Base-by-base conservation (phyloP, 2,797 vertebrate genomes). In the Scleropages formosus region DNA sequence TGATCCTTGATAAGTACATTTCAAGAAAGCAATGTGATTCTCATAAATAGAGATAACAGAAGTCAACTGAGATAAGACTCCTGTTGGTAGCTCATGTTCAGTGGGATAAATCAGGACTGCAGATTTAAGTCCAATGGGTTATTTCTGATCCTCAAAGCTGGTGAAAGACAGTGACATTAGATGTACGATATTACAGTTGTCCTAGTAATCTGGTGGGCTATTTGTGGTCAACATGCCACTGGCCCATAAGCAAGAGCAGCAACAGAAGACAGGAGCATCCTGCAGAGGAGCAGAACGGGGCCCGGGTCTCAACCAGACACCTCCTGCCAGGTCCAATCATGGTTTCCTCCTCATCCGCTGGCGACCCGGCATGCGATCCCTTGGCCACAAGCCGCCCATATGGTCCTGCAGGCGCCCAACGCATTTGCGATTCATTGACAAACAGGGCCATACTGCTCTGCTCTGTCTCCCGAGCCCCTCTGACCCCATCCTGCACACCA, bases 331-430 rank as follows among this genome's bases (percentile, higher is more conserved):
- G 39, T 24, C 53, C 15, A 10, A 31, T 12, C 53, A 13, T 9
- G 58, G 56, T 8, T 39, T n/a, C n/a, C 53, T 16, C 24, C 56
- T 39, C 26, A 22, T 18, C 44, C 20, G 39, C n/a, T 53, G n/a
- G 10, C 44, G 46, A 60, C 56, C 61, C 56, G 11, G 27, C 51
- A 56, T 12, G 0, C 27, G n/a, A 22, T 4, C 15, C 65, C 44
- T 44, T 46, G 44, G 22, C 65, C n/a, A n/a, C 51, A 26, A 26
- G 51, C 31, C 27, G 39, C 56, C 65, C 74, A 75, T 66, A 75
- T 69, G 65, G 39, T 51, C 11, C 65, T 51, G 65, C 65, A 8
- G 65, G 4, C 11, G 8, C 15, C 39, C 7, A 16, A 65, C n/a
- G 12, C 15, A 0, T 6, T 11, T 62, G 56, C 39, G 24, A 18